These are phyloP conservation scores for Falco punctatus DNA, from an alignment of 2,113 vertebrate species.

Conservation along the genomic window DNA sequence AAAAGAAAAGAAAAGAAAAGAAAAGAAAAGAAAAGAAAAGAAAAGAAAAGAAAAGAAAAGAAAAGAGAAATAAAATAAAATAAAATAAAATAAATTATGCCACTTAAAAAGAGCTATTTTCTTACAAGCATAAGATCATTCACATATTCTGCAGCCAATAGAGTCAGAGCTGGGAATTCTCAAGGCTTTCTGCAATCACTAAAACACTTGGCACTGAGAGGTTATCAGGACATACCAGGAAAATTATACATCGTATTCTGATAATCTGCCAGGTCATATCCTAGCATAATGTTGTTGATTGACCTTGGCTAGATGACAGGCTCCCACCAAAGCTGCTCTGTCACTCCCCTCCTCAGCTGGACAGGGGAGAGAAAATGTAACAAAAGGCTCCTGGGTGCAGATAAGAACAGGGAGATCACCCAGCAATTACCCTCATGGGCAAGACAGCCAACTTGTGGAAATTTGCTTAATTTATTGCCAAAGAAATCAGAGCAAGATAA, in stretches of 20 bases:
- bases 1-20: too few species aligned
- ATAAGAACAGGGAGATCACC: not conserved
- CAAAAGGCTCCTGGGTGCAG: rapidly evolving
- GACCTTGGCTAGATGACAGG: not conserved
- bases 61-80: not conserved
- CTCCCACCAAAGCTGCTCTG: rapidly evolving
- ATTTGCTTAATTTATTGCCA: not conserved
- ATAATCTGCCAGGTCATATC: not conserved
- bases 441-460: not conserved
- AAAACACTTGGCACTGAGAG: not conserved
- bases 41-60: too few species aligned
- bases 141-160: not conserved
- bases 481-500: not conserved
- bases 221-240: not conserved
- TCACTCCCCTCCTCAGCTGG: not conserved
- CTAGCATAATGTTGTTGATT: not conserved
- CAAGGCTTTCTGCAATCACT: not conserved
- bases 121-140: not conserved
- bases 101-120: not conserved
- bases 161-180: not conserved
- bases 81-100: not conserved
- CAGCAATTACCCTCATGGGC: not conserved
- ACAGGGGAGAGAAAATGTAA: not conserved
- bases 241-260: not conserved
- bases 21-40: too few species aligned